Evolutionary conservation across 2,797 vertebrate species (phyloP).

Genomic region (Argentina silus): DNA sequence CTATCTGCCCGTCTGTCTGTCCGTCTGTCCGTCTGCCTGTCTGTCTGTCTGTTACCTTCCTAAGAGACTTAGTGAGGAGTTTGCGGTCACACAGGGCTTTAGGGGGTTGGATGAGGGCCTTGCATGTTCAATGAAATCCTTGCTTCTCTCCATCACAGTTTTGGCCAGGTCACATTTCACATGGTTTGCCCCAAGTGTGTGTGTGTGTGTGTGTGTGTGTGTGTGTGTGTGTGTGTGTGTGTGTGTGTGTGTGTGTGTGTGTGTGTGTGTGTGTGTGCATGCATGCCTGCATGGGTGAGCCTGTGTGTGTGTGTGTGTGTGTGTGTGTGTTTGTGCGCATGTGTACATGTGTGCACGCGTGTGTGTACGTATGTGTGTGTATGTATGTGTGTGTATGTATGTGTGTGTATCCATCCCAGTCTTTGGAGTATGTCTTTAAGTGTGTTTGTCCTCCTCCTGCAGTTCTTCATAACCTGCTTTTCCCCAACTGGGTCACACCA

Average conservation of each 20-base stretch:
- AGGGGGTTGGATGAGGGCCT: constrained; percentile 2
- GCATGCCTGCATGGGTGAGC: not conserved
- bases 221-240: constrained; percentile 22
- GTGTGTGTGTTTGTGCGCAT: not conserved
- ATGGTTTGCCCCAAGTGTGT: not conserved
- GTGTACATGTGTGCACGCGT: not conserved
- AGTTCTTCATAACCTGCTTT: constrained; percentile 63
- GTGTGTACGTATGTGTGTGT: not conserved
- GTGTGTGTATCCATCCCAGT: constrained; percentile 4
- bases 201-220: not conserved
- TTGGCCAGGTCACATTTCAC: constrained; percentile 5
- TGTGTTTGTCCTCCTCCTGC: not conserved
- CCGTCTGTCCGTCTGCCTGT: too few relatives aligned
- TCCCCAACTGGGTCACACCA: constrained; percentile 67
- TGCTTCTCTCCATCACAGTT: not conserved
- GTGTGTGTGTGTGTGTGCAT: not conserved
- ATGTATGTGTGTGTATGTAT: constrained; percentile 20
- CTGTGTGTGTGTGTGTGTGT: not conserved
- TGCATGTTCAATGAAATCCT: not conserved
- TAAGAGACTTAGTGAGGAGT: too few relatives aligned
- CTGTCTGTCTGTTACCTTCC: too few relatives aligned
- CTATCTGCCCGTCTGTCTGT: too few relatives aligned
- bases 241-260: constrained; percentile 10
- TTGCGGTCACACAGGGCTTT: not conserved
- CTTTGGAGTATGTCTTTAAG: constrained; percentile 1